phyloP scores from a whole-genome alignment of 2,797 vertebrate genomes.

The Pteronotus mesoamericanus region DNA sequence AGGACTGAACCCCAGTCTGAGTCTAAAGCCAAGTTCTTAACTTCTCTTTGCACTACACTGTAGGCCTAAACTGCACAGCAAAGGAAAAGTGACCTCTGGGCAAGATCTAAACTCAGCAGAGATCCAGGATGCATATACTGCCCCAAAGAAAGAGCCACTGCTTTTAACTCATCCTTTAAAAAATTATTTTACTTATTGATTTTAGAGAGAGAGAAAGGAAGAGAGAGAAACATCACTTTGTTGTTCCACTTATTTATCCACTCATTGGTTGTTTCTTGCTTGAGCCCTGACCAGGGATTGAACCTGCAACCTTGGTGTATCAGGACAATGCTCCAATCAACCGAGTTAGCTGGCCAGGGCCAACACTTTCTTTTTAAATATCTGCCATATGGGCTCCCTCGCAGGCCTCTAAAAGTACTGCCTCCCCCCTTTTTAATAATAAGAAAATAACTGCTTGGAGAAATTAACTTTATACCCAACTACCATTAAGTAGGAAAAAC shows the following conservation, averaged over 20 bases:
- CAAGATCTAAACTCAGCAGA: not conserved
- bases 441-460: not conserved
- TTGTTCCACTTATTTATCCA: not conserved
- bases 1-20: not conserved
- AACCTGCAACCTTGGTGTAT: not conserved
- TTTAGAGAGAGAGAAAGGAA: not conserved
- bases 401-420: not conserved
- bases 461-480: not conserved
- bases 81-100: not conserved
- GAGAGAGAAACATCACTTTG: not conserved
- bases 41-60: not conserved
- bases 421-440: not conserved
- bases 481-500: not conserved
- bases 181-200: not conserved
- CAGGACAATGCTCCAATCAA: not conserved
- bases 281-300: not conserved
- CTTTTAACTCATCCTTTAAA: not conserved
- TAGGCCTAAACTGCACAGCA: not conserved
- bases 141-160: not conserved
- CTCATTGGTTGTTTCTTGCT: not conserved
- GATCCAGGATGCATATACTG: not conserved
- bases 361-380: not conserved
- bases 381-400: not conserved
- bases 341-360: not conserved
- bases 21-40: constrained; percentile 20